Percentiles rank a stretch among this genome's conserved stretches.
Conservation (phyloP, 92 coral and sea anemone species). For the Epizoanthus scotinus region DNA sequence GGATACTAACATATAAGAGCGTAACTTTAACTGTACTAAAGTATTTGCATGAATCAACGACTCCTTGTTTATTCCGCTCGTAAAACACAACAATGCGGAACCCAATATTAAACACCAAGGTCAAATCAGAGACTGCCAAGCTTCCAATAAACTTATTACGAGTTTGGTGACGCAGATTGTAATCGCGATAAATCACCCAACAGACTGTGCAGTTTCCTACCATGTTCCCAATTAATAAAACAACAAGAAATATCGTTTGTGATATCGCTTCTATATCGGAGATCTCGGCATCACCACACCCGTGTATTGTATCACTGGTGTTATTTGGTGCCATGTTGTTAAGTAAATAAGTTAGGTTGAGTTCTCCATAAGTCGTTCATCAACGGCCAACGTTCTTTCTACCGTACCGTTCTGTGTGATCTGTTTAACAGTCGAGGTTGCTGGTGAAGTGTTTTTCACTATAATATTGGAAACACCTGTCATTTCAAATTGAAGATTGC, state of each 20-base stretch:
- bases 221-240: background rate
- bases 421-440: no score
- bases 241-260: background rate
- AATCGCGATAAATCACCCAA: conserved; percentile 5
- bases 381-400: no score
- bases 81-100: conserved; percentile 20
- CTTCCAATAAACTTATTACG: conserved; percentile 26
- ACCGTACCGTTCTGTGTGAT: no score
- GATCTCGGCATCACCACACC: background rate
- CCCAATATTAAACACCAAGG: background rate
- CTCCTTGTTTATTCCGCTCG: background rate
- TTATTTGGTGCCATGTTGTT: background rate
- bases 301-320: background rate
- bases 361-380: no score
- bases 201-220: conserved; percentile 1
- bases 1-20: conserved; percentile 20
- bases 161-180: background rate
- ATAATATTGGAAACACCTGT: no score
- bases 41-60: conserved; percentile 17
- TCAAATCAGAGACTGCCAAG: conserved; percentile 23
- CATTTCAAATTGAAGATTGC: no score
- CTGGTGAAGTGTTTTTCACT: no score
- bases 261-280: background rate
- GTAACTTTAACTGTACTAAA: conserved; percentile 20
- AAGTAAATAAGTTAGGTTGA: background rate